Conservation (phyloP, 2,888 invertebrate genomes). For the Crioceris asparagi region DNA sequence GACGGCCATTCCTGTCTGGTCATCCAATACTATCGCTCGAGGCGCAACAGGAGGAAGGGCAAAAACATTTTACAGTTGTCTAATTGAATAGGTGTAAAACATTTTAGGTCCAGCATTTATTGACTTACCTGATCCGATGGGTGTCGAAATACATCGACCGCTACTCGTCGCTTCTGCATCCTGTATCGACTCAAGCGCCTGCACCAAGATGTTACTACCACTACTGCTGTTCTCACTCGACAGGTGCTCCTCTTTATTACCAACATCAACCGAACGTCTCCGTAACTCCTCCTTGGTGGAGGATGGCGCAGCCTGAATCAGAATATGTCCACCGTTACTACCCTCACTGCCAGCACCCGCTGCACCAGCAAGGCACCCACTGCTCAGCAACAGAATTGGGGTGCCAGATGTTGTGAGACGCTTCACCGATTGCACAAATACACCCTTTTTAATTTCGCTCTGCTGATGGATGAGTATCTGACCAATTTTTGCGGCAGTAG, state of each 20-base stretch:
- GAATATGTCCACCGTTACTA: slow-evolving; percentile 28
- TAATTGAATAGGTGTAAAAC: too few relatives aligned
- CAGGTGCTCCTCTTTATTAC: slow-evolving; percentile 22
- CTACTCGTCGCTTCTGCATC: slow-evolving; percentile 26
- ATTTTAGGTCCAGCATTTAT: too few relatives aligned
- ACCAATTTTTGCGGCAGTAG: too few relatives aligned
- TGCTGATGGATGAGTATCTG: slow-evolving; percentile 33
- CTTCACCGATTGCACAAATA: slow-evolving; percentile 36
- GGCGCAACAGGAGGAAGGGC: too few relatives aligned
- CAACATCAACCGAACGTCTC: too few relatives aligned
- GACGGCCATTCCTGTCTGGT: too few relatives aligned
- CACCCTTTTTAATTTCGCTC: slow-evolving; percentile 31
- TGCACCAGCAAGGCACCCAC: too few relatives aligned
- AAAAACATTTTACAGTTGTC: too few relatives aligned
- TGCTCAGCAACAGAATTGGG: slow-evolving; percentile 34
- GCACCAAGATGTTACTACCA: slow-evolving; percentile 27
- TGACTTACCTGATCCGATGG: slow-evolving; percentile 33
- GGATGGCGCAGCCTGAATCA: slow-evolving; percentile 29
- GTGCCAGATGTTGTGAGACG: slow-evolving; percentile 28
- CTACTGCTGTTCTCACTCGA: too few relatives aligned
- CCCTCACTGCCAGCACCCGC: slow-evolving; percentile 29
- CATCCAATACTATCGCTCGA: too few relatives aligned
- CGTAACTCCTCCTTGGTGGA: slow-evolving; percentile 22
- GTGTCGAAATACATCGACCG: slow-evolving; percentile 27
- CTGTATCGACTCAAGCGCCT: slow-evolving; percentile 29